A percentile compares a stretch with the other conserved stretches of the same genome.
These are phyloP conservation scores for Bombyx mandarina DNA, from an alignment of 1,140 invertebrate genomes.

Conservation along the genomic window DNA sequence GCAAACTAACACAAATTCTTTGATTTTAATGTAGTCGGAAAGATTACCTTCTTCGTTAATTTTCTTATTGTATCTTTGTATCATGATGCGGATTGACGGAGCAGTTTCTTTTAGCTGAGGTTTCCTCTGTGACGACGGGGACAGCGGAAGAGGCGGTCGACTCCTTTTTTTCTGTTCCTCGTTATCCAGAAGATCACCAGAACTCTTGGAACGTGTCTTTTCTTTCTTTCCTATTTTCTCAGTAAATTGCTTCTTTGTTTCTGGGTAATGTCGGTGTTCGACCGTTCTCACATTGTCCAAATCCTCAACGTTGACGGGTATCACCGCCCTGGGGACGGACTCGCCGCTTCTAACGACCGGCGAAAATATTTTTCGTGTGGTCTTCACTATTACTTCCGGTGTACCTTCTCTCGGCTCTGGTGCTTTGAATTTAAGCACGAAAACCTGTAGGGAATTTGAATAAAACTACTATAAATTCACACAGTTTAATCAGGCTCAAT, in stretches of 20 bases:
- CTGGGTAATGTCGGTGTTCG: slow-evolving; percentile 15
- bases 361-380: slow-evolving; percentile 79
- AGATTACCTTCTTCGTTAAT: slow-evolving; percentile 66
- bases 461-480: too few relatives aligned
- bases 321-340: slow-evolving; percentile 61
- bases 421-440: slow-evolving; percentile 60
- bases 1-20: background rate
- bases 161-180: slow-evolving; percentile 44
- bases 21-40: background rate
- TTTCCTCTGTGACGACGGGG: slow-evolving; percentile 69
- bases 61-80: slow-evolving; percentile 76
- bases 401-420: slow-evolving; percentile 40
- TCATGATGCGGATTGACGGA: slow-evolving; percentile 77
- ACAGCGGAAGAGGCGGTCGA: slow-evolving; percentile 70
- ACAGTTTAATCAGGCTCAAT: too few relatives aligned
- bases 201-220: slow-evolving; percentile 17
- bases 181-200: slow-evolving; percentile 44
- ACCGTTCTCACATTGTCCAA: slow-evolving; percentile 47
- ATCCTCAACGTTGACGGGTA: slow-evolving; percentile 65
- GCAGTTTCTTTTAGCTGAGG: slow-evolving; percentile 74
- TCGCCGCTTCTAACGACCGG: slow-evolving; percentile 74
- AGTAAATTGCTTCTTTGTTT: slow-evolving; percentile 7
- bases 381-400: slow-evolving; percentile 80
- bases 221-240: too few relatives aligned
- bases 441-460: slow-evolving; percentile 28